A percentile compares a stretch with the other conserved stretches of the same genome.
These are phyloP conservation scores for Drosophila ananassae DNA, from an alignment of 1,140 invertebrate species.

Conservation along the genomic window DNA sequence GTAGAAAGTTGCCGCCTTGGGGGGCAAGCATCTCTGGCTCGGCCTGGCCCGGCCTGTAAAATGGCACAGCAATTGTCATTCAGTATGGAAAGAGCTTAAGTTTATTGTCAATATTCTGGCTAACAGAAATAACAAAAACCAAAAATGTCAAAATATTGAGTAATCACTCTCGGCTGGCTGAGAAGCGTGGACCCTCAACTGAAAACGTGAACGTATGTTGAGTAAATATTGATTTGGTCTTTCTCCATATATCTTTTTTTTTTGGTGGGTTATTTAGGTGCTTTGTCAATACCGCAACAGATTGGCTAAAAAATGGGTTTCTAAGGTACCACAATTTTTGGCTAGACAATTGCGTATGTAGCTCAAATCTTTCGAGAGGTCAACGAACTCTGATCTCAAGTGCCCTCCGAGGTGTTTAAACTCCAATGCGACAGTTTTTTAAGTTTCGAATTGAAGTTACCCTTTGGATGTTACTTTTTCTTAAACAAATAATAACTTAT, in stretches of 20 bases:
- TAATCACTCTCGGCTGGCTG: conserved; percentile 53
- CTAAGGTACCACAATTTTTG: conserved; percentile 38
- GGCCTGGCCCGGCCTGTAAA: conserved; percentile 27
- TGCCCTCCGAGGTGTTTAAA: conserved; percentile 27
- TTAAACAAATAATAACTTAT: background rate
- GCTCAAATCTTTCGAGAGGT: conserved; percentile 52
- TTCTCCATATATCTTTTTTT: conserved; percentile 29
- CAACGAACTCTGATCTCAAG: conserved; percentile 51
- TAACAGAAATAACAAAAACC: conserved; percentile 7
- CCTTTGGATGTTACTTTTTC: background rate
- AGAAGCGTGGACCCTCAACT: conserved; percentile 57
- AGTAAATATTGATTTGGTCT: conserved; percentile 68
- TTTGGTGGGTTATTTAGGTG: conserved; percentile 38
- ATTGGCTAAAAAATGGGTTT: conserved; percentile 58
- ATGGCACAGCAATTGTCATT: conserved; percentile 81
- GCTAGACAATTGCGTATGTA: conserved; percentile 49
- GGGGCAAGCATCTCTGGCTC: conserved; percentile 28
- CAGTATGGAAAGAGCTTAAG: conserved; percentile 76
- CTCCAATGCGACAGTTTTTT: background rate
- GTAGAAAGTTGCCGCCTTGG: conserved; percentile 72
- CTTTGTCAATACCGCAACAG: conserved; percentile 67
- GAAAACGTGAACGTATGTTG: conserved; percentile 66
- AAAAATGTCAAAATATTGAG: conserved; percentile 80
- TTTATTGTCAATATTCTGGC: conserved; percentile 78
- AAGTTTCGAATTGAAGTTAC: background rate